Conservation (phyloP, 1,140 invertebrate genomes). For the Lepidurus couesii region DNA sequence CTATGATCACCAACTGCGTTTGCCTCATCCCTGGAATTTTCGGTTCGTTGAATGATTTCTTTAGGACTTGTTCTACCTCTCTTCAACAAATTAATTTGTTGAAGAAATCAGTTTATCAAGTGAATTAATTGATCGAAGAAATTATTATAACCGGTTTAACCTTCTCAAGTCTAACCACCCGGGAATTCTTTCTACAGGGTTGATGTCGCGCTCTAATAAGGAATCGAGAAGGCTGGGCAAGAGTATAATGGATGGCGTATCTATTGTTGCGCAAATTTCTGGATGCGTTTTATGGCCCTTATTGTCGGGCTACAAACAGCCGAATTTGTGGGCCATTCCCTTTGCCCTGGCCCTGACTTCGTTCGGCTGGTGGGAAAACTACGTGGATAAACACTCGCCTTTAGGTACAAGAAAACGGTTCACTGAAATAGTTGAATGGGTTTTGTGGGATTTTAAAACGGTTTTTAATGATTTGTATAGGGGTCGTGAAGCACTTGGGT, state of each 20-base stretch:
- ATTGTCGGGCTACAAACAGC: slow-evolving; percentile 51
- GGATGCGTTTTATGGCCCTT: slow-evolving; percentile 86
- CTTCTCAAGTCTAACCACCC: slow-evolving; percentile 37
- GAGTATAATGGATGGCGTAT: slow-evolving; percentile 72
- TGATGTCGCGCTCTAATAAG: slow-evolving; percentile 70
- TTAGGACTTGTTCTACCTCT: background rate
- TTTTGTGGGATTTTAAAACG: too few relatives aligned
- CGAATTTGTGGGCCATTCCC: slow-evolving; percentile 71
- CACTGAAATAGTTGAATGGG: too few relatives aligned
- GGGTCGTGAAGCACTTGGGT: slow-evolving; percentile 69
- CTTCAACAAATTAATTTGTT: background rate
- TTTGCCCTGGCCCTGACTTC: slow-evolving; percentile 76
- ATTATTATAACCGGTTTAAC: background rate
- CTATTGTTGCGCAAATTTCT: slow-evolving; percentile 75
- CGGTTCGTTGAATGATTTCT: slow-evolving; percentile 46
- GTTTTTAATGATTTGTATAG: slow-evolving; percentile 46
- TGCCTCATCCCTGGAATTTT: slow-evolving; percentile 79
- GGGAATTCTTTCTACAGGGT: slow-evolving; percentile 49
- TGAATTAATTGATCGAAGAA: background rate
- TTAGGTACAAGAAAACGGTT: slow-evolving; percentile 51
- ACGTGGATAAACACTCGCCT: slow-evolving; percentile 73
- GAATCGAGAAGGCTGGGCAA: slow-evolving; percentile 72
- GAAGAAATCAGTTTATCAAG: background rate
- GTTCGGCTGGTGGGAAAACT: slow-evolving; percentile 96
- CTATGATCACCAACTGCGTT: slow-evolving; percentile 89